Evolutionary conservation across 2,888 invertebrate species (phyloP), one percentile per base, ranked within the genome.

Genomic region (Noctua pronuba): DNA sequence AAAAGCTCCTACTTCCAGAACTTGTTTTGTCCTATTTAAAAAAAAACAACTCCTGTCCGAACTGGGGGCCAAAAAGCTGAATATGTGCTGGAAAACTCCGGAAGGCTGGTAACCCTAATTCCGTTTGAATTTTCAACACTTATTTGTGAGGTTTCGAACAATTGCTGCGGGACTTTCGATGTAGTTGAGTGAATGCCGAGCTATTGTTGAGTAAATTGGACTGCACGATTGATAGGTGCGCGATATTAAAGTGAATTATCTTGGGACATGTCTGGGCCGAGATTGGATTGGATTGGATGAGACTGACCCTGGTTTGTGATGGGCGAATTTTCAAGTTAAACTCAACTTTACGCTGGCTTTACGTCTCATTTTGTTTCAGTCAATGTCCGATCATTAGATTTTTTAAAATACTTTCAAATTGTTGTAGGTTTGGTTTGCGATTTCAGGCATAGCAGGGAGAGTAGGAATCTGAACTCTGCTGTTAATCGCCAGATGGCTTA

Each of bases 161-260:
- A 86, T 84, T 83, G 83, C 65, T 77, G 70, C 65, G 70, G 73
- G 83, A 46, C 70, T 68, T 70, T 64, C 55, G 66, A 44, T 62
- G 35, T 60, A 68, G 67, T 62, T 46, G 64, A 82, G 55, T 82
- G 82, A 82, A 82, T 67, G 71, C 28, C 60, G n/a, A 66, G 74
- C 69, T 82, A 74, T 85, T 81, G 82, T 82, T 62, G 64, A 71
- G 79, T 62, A 84, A 84, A 80, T 80, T 84, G 80, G 66, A 71
- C 66, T 80, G 64, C 55, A 52, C 60, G 65, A 84, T 80, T 80
- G 80, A 84, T 80, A 70, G 80, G 84, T 80, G 84, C 55, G 80
- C 52, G n/a, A 71, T 84, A 84, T 84, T 80, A 84, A 80, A 84
- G 66, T 84, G 80, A 80, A 80, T 84, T 71, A 84, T 71, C 84